Evolutionary conservation across 1,140 invertebrate genomes (phyloP).

Genomic region (Drosophila chauvacae): DNA sequence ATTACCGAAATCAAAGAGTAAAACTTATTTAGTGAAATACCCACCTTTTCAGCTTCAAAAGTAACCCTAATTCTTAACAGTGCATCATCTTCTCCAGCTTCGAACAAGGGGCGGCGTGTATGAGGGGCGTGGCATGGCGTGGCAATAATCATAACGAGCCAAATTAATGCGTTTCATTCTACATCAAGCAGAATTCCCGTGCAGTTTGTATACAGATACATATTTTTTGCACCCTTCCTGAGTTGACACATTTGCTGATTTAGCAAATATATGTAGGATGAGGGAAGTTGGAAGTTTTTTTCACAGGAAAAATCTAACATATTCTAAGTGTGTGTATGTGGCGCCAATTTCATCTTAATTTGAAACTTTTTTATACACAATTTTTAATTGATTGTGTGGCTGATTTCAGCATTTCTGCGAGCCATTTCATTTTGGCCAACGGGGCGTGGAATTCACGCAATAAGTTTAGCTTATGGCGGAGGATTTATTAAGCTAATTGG

Average conservation of each 20-base stretch:
- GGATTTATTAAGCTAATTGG: constrained; percentile 59
- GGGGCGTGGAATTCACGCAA: constrained; percentile 50
- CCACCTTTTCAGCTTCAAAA: not conserved
- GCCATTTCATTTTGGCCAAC: constrained; percentile 69
- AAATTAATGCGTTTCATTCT: constrained; percentile 84
- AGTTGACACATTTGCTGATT: constrained; percentile 79
- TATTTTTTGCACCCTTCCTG: constrained; percentile 8
- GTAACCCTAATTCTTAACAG: not conserved
- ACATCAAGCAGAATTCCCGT: constrained; percentile 82
- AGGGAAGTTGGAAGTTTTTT: not conserved
- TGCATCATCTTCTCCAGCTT: constrained; percentile 8
- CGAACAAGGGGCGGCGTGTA: constrained; percentile 4
- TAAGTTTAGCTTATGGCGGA: constrained; percentile 13
- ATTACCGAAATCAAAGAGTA: not conserved
- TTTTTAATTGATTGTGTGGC: constrained; percentile 77
- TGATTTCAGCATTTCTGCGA: constrained; percentile 66
- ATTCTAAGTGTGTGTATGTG: constrained; percentile 30
- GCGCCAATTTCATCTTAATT: constrained; percentile 31
- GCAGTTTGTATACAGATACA: constrained; percentile 30
- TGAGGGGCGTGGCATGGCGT: constrained; percentile 55
- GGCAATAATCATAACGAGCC: constrained; percentile 83
- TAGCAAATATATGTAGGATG: constrained; percentile 24
- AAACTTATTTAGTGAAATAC: too few relatives aligned
- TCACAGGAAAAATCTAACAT: constrained; percentile 49
- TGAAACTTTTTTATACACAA: constrained; percentile 20